phyloP scores from a whole-genome alignment of 2,888 invertebrate genomes.

The Chesias legatella region DNA sequence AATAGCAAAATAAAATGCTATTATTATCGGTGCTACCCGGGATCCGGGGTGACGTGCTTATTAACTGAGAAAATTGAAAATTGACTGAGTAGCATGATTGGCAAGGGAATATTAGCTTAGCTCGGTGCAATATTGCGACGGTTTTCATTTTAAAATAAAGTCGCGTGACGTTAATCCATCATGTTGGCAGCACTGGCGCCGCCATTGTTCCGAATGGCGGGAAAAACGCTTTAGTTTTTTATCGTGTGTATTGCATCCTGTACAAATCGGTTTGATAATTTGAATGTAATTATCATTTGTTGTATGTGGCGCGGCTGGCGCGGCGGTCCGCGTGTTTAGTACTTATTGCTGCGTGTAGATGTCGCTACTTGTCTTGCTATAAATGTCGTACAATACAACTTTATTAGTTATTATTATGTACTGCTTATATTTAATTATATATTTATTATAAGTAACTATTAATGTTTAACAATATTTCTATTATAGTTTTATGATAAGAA shows the following conservation, averaged over 20 bases:
- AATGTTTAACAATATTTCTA: too few species aligned
- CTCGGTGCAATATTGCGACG: constrained; percentile 65
- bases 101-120: constrained; percentile 78
- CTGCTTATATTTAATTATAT: too few species aligned
- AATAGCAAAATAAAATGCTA: constrained; percentile 20
- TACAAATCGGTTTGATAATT: constrained; percentile 12
- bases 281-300: constrained; percentile 7
- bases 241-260: constrained; percentile 25
- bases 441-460: too few species aligned
- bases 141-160: constrained; percentile 63
- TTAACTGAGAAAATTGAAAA: constrained; percentile 77
- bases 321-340: too few species aligned
- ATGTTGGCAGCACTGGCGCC: constrained; percentile 37
- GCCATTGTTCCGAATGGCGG: constrained; percentile 32
- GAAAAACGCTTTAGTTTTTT: constrained; percentile 30
- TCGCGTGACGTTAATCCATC: constrained; percentile 75
- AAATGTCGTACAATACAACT: too few species aligned
- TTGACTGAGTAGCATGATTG: constrained; percentile 75
- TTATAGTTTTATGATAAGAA: too few species aligned
- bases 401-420: too few species aligned
- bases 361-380: constrained; percentile 7
- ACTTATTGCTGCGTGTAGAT: constrained; percentile 11
- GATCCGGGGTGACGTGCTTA: constrained; percentile 73
- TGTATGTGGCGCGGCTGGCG: background rate
- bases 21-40: constrained; percentile 55